A percentile compares a stretch with the other conserved stretches of the same genome.
Evolutionary conservation across 1,140 invertebrate genomes (phyloP).

Genomic region (Diuraphis noxia): DNA sequence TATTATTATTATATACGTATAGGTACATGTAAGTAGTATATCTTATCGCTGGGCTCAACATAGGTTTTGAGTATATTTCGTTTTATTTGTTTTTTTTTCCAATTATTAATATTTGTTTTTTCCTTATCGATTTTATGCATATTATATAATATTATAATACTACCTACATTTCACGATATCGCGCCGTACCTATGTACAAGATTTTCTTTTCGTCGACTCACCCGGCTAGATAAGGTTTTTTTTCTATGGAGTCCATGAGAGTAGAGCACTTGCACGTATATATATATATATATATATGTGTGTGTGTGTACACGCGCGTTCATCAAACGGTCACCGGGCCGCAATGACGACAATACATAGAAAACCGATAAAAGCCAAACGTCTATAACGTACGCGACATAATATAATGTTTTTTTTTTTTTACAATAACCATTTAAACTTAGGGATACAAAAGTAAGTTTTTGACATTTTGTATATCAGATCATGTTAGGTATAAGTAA

Average conservation of each 20-base stretch:
- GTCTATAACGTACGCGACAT: too few relatives aligned
- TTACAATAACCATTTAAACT: too few relatives aligned
- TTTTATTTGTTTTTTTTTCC: conserved; percentile 12
- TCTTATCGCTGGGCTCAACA: neutral
- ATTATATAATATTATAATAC: neutral
- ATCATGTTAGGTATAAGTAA: too few relatives aligned
- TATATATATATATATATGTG: too few relatives aligned
- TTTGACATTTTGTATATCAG: too few relatives aligned
- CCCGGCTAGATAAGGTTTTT: neutral
- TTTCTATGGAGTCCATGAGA: neutral
- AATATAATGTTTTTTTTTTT: too few relatives aligned
- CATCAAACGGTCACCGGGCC: neutral
- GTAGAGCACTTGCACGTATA: neutral
- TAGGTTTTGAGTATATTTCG: neutral
- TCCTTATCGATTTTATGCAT: neutral
- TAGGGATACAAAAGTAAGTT: too few relatives aligned
- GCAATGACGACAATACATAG: neutral
- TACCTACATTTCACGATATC: neutral
- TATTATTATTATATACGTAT: neutral
- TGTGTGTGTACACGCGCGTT: neutral
- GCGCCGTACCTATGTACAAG: neutral
- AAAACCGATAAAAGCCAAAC: neutral
- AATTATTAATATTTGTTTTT: neutral
- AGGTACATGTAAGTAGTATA: neutral
- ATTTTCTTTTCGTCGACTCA: neutral